Evolutionary conservation across 2,113 vertebrate species (phyloP).

Genomic region (Pseudopodoces humilis): DNA sequence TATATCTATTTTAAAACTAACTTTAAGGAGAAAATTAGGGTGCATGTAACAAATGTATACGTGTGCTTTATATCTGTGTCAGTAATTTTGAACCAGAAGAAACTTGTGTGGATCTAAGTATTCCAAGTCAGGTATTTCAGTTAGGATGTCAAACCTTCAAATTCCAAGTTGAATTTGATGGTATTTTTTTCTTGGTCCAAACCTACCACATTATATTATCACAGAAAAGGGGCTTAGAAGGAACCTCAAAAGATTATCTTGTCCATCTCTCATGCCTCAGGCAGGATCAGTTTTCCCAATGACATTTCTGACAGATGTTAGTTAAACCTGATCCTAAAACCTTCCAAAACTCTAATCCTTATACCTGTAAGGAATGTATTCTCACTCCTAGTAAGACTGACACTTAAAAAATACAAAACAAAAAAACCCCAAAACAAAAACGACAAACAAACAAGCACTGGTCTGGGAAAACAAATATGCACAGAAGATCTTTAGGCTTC

Average conservation of each 20-base stretch:
- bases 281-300: background rate
- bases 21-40: background rate
- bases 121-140: background rate
- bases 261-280: background rate
- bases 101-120: background rate
- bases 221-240: background rate
- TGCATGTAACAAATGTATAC: rapidly evolving
- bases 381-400: background rate
- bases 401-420: background rate
- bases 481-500: background rate
- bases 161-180: background rate
- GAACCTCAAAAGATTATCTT: background rate
- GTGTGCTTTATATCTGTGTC: background rate
- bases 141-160: background rate
- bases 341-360: background rate
- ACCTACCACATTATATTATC: background rate
- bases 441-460: background rate
- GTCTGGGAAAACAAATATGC: background rate
- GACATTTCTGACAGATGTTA: background rate
- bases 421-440: background rate
- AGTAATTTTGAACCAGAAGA: background rate
- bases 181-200: background rate
- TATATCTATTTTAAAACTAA: background rate
- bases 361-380: background rate
- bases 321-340: background rate